Percentiles rank a stretch among this genome's conserved stretches.
These are phyloP conservation scores for Elymnias hypermnestra DNA, from an alignment of 1,140 invertebrate genomes.

Conservation along the genomic window DNA sequence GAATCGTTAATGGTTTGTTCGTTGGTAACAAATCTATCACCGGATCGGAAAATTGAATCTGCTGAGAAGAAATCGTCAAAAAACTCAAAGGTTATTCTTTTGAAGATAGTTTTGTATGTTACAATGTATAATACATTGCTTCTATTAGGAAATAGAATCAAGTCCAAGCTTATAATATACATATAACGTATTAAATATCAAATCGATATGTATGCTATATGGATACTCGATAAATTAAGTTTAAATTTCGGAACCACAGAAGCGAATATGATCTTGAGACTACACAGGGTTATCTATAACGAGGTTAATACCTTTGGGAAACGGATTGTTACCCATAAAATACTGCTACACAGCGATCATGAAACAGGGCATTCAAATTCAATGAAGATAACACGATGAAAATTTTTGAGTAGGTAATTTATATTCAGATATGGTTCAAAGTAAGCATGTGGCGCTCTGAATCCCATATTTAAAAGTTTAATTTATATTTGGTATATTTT, in stretches of 20 bases:
- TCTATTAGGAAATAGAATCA: too few relatives aligned
- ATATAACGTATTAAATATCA: too few relatives aligned
- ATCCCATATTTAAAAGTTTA: too few relatives aligned
- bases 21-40: too few relatives aligned
- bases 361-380: slow-evolving; percentile 36
- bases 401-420: slow-evolving; percentile 33
- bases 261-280: slow-evolving; percentile 9
- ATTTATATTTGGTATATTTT: too few relatives aligned
- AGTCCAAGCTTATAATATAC: too few relatives aligned
- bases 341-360: slow-evolving; percentile 21
- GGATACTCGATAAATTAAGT: neutral
- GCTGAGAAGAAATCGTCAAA: too few relatives aligned
- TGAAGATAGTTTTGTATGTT: too few relatives aligned
- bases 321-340: slow-evolving; percentile 10
- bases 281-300: slow-evolving; percentile 19
- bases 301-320: slow-evolving; percentile 15
- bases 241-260: neutral
- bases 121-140: too few relatives aligned
- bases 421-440: slow-evolving; percentile 30
- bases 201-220: neutral
- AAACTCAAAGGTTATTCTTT: too few relatives aligned
- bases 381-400: slow-evolving; percentile 29
- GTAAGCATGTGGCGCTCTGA: neutral
- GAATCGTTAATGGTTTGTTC: too few relatives aligned
- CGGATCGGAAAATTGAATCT: too few relatives aligned